Evolutionary conservation across 2,888 invertebrate species (phyloP), one percentile per base, ranked within the genome.

Genomic region (Brassicogethes aeneus): DNA sequence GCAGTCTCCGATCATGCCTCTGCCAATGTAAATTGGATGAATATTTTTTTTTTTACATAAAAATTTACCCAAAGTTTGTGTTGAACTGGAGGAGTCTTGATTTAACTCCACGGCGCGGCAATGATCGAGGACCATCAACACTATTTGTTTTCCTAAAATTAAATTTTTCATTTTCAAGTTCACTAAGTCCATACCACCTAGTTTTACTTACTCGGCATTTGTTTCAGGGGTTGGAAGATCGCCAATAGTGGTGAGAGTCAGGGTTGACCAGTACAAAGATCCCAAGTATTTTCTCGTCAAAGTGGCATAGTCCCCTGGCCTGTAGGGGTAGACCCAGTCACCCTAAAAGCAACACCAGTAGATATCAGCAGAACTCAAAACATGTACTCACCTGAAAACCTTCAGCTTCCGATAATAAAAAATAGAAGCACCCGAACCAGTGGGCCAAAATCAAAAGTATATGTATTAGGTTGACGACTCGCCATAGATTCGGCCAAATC

Each of bases 341-440:
- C 89, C 89, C 79, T 87, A 70, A n/a, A n/a, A n/a, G 30, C 29
- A 41, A 23, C 40, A 54, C 15, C 39, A 42, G 30, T 15, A 36
- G n/a, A 23, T 12, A 36, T n/a, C n/a, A n/a, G n/a, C n/a, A n/a
- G n/a, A n/a, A n/a, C n/a, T n/a, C n/a, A n/a, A n/a, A n/a, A n/a
- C n/a, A n/a, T n/a, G n/a, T 10, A 15, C 66, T 70, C 45, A 82
- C 82, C 76, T 82, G 79, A 66, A 90, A 90, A 14, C 83, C 85
- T 66, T 92, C 91, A 43, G 86, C 85, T 64, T 94, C 91, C 3
- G 93, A 93, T 41, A 95, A 77, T 60, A 95, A 72, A 71, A 87
- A 95, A 74, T 95, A 95, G 75, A 95, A 95, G 69, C 94, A 95
- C 41, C 95, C 95, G 66, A 95, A 95, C 95, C 95, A 95, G 66